Evolutionary conservation across 2,797 vertebrate species (phyloP).

Genomic region (Glyptemys insculpta): DNA sequence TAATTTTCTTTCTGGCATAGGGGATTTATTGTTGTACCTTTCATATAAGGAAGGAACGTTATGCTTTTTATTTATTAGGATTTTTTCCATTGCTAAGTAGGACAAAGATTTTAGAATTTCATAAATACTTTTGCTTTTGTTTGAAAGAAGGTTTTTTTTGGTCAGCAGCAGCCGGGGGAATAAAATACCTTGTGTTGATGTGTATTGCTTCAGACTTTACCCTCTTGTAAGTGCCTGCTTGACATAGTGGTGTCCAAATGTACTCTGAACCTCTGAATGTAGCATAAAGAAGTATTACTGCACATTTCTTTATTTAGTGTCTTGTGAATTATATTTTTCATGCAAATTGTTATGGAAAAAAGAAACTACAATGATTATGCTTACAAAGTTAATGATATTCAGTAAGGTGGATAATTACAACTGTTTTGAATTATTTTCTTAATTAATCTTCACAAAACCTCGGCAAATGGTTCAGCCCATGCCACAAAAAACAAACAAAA

Average conservation of each 20-base stretch:
- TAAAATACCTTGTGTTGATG: conserved; percentile 16
- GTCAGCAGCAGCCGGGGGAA: neutral
- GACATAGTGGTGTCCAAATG: neutral
- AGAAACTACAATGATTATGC: neutral
- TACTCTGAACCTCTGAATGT: conserved; percentile 41
- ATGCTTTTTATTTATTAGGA: neutral
- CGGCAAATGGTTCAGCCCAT: neutral
- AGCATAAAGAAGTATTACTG: conserved; percentile 24
- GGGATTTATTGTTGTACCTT: neutral
- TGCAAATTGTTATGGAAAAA: conserved; percentile 12
- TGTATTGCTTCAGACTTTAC: conserved; percentile 36
- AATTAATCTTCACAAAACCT: neutral
- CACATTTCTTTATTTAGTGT: neutral
- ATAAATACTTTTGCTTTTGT: neutral
- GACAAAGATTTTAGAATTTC: neutral
- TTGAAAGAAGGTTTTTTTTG: conserved; percentile 16
- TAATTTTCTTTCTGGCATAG: neutral
- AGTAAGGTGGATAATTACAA: conserved; percentile 14
- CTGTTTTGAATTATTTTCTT: neutral
- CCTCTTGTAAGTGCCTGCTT: conserved; percentile 67
- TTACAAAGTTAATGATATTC: conserved; percentile 55
- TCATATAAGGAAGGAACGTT: rapidly evolving
- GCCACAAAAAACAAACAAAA: neutral
- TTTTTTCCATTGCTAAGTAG: neutral
- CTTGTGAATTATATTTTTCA: conserved; percentile 57